These are phyloP conservation scores for Magallana angulata DNA, from an alignment of 1,140 invertebrate genomes.

Conservation along the genomic window DNA sequence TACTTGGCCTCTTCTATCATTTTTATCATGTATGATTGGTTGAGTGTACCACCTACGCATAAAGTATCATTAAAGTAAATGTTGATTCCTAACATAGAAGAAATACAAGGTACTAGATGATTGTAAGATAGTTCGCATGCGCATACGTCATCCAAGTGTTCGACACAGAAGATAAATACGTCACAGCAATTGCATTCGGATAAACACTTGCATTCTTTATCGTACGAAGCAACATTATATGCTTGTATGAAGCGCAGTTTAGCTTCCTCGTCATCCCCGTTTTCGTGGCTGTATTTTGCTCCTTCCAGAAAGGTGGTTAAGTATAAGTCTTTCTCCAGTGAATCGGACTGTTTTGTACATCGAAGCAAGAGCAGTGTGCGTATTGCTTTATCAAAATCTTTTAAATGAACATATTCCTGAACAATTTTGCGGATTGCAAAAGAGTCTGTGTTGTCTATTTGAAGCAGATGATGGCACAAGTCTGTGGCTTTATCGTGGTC, in stretches of 20 bases:
- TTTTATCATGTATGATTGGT: not conserved
- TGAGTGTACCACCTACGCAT: not conserved
- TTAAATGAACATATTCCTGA: not conserved
- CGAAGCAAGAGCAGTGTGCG: not conserved
- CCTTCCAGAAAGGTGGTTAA: not conserved
- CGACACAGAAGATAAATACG: not conserved
- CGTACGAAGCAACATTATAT: not conserved
- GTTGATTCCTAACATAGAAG: not conserved
- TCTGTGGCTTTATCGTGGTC: not conserved
- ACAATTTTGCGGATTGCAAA: not conserved
- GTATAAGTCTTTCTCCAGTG: not conserved
- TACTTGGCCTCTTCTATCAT: not conserved
- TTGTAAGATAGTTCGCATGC: not conserved
- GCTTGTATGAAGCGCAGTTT: not conserved
- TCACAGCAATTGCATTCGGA: not conserved
- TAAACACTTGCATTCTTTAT: not conserved
- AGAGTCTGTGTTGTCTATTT: not conserved
- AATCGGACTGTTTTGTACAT: not conserved
- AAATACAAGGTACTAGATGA: not conserved
- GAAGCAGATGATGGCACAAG: not conserved
- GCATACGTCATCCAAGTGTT: not conserved
- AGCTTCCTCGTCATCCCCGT: not conserved
- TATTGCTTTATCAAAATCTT: constrained; percentile 4
- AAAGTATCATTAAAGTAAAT: not conserved
- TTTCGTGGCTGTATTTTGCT: not conserved